Evolutionary conservation across 2,797 vertebrate genomes (phyloP), one percentile per base, ranked within the genome.

Genomic region (Hippopotamyrus pictus): DNA sequence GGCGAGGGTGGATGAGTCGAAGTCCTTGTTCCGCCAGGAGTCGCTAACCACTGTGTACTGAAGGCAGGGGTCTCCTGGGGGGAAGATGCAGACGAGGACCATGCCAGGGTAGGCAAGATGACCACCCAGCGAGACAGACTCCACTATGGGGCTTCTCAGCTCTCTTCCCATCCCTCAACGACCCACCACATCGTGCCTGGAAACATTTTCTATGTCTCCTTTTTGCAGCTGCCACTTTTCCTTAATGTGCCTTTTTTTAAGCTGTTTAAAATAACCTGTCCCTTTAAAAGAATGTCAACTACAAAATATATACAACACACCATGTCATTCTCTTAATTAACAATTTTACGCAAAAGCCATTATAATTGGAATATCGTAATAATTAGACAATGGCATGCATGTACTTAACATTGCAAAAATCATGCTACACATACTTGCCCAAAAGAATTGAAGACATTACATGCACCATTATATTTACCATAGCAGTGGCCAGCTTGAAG

Each of bases 11-110:
- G n/a, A 57, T 0, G 90, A 89, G 0, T 0, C 19, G 46, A 92
- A 94, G 1, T 1, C 90, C 5, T 0, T 0, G 88, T 94, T 94
- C n/a, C 93, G 91, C 92, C 91, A 93, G 2, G 94, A 79, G 8
- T 93, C 86, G 0, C 82, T 90, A 65, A 94, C 25, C 69, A 88
- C 84, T 1, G 2, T 51, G 89, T 94, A 92, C 11, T 14, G 37
- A 44, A 90, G 82, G 88, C 94, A 94, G 79, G 91, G 90, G 44
- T 86, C 92, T 0, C 0, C 5, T 93, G 89, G 0, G 25, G 17
- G 17, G 89, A 88, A 3, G 89, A n/a, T 2, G 51, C 6, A 65
- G 1, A 41, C 3, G 59, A 25, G 22, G 14, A 17, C 3, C 51
- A 17, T 1, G 51, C 51, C 51, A 53, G 3, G 12, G 51, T 53